Base-by-base conservation (phyloP, 1,140 invertebrate species). In the Ganaspis sp. region DNA sequence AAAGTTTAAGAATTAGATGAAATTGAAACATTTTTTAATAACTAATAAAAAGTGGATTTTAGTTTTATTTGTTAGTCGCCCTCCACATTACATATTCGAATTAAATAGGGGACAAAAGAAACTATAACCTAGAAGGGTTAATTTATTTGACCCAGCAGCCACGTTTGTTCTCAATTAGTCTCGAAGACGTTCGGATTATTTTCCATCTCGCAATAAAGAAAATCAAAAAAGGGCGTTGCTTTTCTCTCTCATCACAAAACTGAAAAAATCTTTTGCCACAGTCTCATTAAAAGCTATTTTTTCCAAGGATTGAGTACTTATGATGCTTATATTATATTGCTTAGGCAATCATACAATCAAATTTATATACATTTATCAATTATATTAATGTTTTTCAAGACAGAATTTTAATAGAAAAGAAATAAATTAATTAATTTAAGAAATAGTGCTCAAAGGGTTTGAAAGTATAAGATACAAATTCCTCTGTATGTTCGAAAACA, bases 91-190 rank as follows among this genome's bases (percentile, higher is more conserved):
- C 11, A 64, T 64, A 64, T 64, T 64, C n/a, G 58, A 64, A 64
- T 64, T 34, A 34, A 26, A 64, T 26, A 64, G 58, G 58, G 58
- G 58, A 64, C 58, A 64, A 64, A 26, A 64, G 58, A 64, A 64
- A 19, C 6, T 29, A 37, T 53, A 77, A 69, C 77, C 71, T 69
- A 64, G 80, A 74, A 74, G 79, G 86, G 87, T 88, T 87, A 89
- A 89, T 89, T 87, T 85, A 88, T 88, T 89, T 88, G 83, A 89
- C 86, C 85, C 74, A 75, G 72, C 76, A 70, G 77, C 75, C 80
- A 80, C 69, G 77, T 73, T 80, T 70, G 74, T 74, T 78, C 75
- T 78, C 83, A 87, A 87, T 87, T 87, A 84, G 74, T 64, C 23
- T 64, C 15, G 23, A 21, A 64, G 58, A 64, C 58, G 58, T 29